Conservation (phyloP, 2,113 vertebrate genomes). For the Sapayoa aenigma region DNA sequence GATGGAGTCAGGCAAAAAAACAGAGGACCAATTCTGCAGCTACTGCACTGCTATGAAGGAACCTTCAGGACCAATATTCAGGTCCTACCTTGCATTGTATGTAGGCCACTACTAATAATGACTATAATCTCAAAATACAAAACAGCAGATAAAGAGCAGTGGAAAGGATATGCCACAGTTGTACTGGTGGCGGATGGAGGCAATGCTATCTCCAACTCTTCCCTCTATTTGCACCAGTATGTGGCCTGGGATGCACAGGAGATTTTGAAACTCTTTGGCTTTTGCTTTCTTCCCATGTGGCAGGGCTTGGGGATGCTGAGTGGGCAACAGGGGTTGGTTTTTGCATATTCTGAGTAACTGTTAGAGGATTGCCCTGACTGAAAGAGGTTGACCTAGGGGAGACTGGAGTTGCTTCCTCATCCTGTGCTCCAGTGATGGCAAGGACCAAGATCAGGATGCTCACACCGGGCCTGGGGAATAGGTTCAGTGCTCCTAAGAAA, state of each 20-base stretch:
- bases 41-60: background rate
- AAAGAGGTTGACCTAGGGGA: background rate
- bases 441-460: background rate
- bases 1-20: background rate
- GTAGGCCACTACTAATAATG: background rate
- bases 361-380: background rate
- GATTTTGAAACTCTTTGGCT: background rate
- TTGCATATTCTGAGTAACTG: background rate
- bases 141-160: background rate
- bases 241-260: background rate
- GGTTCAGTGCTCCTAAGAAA: background rate
- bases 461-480: fast-evolving
- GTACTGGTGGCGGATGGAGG: background rate
- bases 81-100: background rate
- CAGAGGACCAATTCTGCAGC: background rate
- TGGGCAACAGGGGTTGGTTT: background rate
- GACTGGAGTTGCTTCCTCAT: background rate
- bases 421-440: fast-evolving
- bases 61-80: background rate
- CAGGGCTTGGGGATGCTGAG: background rate
- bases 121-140: background rate
- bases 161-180: background rate
- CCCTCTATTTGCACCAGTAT: background rate
- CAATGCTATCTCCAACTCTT: background rate
- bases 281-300: background rate